Percentiles rank a stretch among this genome's conserved stretches.
phyloP scores from a whole-genome alignment of 2,797 vertebrate genomes.

The Falco cherrug region DNA sequence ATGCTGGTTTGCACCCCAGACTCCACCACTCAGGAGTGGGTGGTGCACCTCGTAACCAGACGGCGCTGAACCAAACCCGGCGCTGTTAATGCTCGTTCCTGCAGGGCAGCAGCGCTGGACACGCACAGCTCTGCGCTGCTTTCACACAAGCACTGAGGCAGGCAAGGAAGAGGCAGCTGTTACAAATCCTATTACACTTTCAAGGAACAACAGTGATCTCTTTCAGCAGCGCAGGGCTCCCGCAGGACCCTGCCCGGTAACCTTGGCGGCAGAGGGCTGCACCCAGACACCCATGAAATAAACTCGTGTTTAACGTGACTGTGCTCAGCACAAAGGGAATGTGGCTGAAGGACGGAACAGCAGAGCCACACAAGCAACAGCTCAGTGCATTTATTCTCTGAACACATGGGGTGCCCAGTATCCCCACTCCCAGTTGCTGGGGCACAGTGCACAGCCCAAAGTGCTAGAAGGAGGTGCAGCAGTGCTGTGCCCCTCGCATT shows the following conservation, averaged over 20 bases:
- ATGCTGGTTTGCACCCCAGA: background rate
- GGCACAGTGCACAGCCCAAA: background rate
- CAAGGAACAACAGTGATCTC: background rate
- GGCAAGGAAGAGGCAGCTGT: background rate
- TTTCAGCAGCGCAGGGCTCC: background rate
- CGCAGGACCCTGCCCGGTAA: background rate
- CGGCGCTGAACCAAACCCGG: rapidly evolving
- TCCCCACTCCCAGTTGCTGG: no score
- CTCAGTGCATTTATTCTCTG: background rate
- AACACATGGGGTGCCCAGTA: no score
- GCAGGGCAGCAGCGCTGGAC: background rate
- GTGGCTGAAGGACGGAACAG: no score
- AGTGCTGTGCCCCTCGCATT: no score
- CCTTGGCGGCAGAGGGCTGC: background rate
- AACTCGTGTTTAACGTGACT: background rate
- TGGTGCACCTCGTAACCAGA: rapidly evolving
- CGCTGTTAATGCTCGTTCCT: background rate
- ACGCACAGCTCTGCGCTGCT: rapidly evolving
- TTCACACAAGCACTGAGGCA: rapidly evolving
- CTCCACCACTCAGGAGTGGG: rapidly evolving
- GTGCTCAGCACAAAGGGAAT: background rate
- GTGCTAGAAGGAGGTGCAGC: rapidly evolving
- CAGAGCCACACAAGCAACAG: no score
- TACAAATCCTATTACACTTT: background rate
- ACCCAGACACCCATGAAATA: background rate